phyloP scores from a whole-genome alignment of 2,888 invertebrate species.

The Chaetogeoica ovagalla region DNA sequence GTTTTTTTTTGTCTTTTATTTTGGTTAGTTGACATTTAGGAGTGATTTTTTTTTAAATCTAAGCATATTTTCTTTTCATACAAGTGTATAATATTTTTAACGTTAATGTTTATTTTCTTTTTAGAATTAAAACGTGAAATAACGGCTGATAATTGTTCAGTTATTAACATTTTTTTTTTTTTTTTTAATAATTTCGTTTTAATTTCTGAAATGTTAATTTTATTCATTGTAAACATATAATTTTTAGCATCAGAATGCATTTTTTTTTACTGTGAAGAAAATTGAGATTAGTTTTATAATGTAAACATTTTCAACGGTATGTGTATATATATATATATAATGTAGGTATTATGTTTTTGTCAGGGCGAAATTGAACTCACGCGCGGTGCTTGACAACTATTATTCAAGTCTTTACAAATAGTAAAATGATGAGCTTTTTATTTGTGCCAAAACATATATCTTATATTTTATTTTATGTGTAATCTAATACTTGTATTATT shows the following conservation, averaged over 20 bases:
- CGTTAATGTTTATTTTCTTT: too few species aligned
- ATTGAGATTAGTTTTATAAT: background rate
- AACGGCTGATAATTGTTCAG: background rate
- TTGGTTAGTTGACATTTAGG: too few species aligned
- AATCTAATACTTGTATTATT: slow-evolving; percentile 10
- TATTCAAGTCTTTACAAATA: slow-evolving; percentile 18
- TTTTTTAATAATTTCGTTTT: too few species aligned
- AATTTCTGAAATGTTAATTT: too few species aligned
- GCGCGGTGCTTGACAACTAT: slow-evolving; percentile 13
- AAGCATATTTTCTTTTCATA: too few species aligned
- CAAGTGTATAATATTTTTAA: too few species aligned
- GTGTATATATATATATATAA: background rate
- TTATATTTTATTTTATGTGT: background rate
- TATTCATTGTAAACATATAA: too few species aligned
- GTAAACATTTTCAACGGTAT: slow-evolving; percentile 1
- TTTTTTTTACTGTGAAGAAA: background rate
- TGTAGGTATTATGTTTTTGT: slow-evolving; percentile 8
- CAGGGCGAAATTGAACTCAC: slow-evolving; percentile 10
- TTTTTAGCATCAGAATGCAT: too few species aligned
- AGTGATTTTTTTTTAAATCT: too few species aligned
- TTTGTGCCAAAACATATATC: too few species aligned
- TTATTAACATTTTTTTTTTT: background rate
- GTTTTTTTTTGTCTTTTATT: too few species aligned
- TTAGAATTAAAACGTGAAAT: background rate
- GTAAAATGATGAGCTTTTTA: slow-evolving; percentile 21